Evolutionary conservation across 2,113 vertebrate species (phyloP), one percentile per base, ranked within the genome.

Genomic region (Merops nubicus): DNA sequence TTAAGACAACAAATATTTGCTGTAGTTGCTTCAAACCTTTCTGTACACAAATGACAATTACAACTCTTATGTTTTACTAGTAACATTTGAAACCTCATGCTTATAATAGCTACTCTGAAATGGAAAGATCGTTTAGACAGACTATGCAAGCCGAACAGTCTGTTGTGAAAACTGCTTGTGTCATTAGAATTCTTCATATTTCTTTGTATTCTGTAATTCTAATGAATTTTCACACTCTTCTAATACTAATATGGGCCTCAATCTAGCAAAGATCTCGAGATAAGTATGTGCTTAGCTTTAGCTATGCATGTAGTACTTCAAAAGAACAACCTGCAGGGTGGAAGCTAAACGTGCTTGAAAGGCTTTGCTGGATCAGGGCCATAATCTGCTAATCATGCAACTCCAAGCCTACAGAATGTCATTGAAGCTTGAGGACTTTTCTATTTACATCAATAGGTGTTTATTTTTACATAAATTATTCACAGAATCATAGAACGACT

Each of bases 1-100:
- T 95, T 84, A 79, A 96, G 68, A 80, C 63, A 80, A 78, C 64
- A 94, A 96, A 96, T 96, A 91, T 96, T 94, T 91, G 79, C 64
- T 59, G 40, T 62, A 63, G 50, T 77, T 77, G 14, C 81, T 93
- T 86, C 74, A 91, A 93, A 91, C 63, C 83, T 75, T 96, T 95
- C 87, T 57, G 91, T 91, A 97, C 78, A 94, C 64, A 91, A 43
- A 36, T 63, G 51, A 79, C 72, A 88, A 84, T 77, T 88, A 23
- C 45, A 45, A 91, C 77, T 85, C 90, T 63, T 53, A 72, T 69
- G 40, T 73, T 96, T 94, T 81, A 57, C 15, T n/a, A 67, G 45
- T 16, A 74, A 3, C 6, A 29, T 67, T 76, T 92, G 21, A 89
- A 94, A 87, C 53, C 84, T 56, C 16, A 12, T 48, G 50, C 47